Percentiles rank a stretch among this genome's conserved stretches.
Conservation (phyloP, 2,113 vertebrate genomes). For the Xiphias gladius region DNA sequence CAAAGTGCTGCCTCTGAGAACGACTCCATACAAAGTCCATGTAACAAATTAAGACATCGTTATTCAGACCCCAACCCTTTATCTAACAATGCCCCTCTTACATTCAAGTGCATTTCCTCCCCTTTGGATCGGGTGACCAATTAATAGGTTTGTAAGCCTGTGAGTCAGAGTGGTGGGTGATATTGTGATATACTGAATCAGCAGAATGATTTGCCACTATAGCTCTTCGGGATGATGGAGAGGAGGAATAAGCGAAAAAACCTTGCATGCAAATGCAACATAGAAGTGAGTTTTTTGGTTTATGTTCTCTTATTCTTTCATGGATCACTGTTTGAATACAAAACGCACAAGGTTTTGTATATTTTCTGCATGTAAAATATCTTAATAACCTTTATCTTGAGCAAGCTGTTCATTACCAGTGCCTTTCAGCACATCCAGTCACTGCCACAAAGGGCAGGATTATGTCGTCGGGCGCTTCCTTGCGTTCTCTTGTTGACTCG, state of each 20-base stretch:
- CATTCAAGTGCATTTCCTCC: conserved; percentile 87
- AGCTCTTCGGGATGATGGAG: conserved; percentile 69
- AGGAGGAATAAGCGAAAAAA: conserved; percentile 81
- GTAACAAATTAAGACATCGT: conserved; percentile 87
- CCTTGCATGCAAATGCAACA: conserved; percentile 86
- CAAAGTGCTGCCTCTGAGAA: conserved; percentile 84
- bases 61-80: conserved; percentile 79
- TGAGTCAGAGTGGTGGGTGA: conserved; percentile 74
- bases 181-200: conserved; percentile 62
- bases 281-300: conserved; percentile 86
- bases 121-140: conserved; percentile 79
- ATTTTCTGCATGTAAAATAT: conserved; percentile 73
- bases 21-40: conserved; percentile 86
- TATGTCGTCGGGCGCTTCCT: conserved; percentile 43
- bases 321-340: conserved; percentile 79
- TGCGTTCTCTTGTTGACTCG: conserved; percentile 48
- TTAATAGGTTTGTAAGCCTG: conserved; percentile 75
- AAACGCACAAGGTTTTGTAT: conserved; percentile 79
- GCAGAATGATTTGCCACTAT: conserved; percentile 76
- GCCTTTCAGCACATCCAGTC: conserved; percentile 48
- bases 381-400: conserved; percentile 62
- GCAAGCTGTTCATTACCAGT: conserved; percentile 48
- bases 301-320: conserved; percentile 82
- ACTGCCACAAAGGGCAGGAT: conserved; percentile 42
- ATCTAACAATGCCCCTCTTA: conserved; percentile 82